Conservation (phyloP, 2,888 invertebrate species). For the Urechis unicinctus region DNA sequence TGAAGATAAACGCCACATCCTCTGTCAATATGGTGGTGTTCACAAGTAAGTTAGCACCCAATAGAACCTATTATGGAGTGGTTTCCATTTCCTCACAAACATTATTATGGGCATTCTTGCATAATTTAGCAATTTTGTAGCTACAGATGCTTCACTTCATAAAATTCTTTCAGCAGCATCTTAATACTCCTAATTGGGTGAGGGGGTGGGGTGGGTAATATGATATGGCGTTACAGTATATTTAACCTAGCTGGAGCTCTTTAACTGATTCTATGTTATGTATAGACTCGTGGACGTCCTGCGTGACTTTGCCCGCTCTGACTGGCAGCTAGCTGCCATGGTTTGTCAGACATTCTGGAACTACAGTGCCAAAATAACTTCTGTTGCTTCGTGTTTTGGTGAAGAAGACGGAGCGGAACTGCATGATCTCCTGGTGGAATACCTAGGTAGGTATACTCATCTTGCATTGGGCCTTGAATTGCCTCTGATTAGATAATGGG, state of each 20-base stretch:
- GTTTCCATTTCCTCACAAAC: too few species aligned
- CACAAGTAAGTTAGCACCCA: slow-evolving; percentile 45
- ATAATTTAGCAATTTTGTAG: too few species aligned
- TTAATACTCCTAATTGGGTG: too few species aligned
- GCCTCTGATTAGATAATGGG: too few species aligned
- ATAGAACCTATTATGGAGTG: too few species aligned
- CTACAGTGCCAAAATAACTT: slow-evolving; percentile 54
- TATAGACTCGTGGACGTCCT: slow-evolving; percentile 56
- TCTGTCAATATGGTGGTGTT: slow-evolving; percentile 48
- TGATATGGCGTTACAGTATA: too few species aligned
- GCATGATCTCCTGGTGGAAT: slow-evolving; percentile 23
- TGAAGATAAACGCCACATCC: slow-evolving; percentile 43
- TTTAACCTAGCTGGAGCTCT: not conserved
- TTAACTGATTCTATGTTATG: not conserved
- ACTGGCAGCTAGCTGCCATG: slow-evolving; percentile 66
- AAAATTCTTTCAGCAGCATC: too few species aligned
- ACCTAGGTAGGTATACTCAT: slow-evolving; percentile 10
- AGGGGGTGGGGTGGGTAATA: too few species aligned
- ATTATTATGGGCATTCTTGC: too few species aligned
- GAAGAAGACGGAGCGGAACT: slow-evolving; percentile 38
- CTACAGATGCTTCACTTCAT: too few species aligned
- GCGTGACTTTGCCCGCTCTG: slow-evolving; percentile 58
- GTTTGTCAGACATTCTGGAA: slow-evolving; percentile 73
- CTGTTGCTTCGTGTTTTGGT: slow-evolving; percentile 40
- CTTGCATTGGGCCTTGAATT: not conserved